A percentile compares a stretch with the other conserved stretches of the same genome.
These are phyloP conservation scores for Tetramorium simillimum DNA, from an alignment of 1,140 invertebrate genomes.

Conservation along the genomic window DNA sequence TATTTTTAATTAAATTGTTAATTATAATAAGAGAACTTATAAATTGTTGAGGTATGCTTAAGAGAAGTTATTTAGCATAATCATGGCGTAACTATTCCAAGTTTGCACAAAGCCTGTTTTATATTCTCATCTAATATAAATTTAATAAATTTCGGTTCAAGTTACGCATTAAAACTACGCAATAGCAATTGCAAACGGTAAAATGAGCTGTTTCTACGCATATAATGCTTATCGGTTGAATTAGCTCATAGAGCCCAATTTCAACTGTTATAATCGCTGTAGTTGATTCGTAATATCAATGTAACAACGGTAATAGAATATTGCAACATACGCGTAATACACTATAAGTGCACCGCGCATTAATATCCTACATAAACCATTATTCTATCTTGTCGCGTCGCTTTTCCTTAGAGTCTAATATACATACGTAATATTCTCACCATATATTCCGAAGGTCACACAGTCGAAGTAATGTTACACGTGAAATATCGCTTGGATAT, in stretches of 20 bases:
- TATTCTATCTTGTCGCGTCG: neutral
- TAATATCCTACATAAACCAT: conserved; percentile 5
- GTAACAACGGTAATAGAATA: neutral
- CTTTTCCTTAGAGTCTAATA: neutral
- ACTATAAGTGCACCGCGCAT: neutral
- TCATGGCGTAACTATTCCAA: neutral
- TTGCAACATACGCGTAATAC: conserved; percentile 5
- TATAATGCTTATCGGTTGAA: conserved; percentile 25
- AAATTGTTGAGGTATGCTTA: neutral
- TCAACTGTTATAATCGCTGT: conserved; percentile 10
- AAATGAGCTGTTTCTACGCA: conserved; percentile 4
- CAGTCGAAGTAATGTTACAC: neutral
- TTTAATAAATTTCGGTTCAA: neutral
- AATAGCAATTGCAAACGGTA: neutral
- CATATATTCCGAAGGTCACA: neutral
- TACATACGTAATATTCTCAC: neutral
- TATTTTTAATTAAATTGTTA: neutral
- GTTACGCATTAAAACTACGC: neutral
- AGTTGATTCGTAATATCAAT: neutral
- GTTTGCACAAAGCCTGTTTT: neutral
- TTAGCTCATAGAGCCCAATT: neutral
- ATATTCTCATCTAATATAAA: neutral
- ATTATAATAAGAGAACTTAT: neutral
- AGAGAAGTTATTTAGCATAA: neutral
- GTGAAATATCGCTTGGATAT: neutral